These are phyloP conservation scores for Cataglyphis rosenhaueri DNA, from an alignment of 2,888 invertebrate genomes.

Conservation along the genomic window DNA sequence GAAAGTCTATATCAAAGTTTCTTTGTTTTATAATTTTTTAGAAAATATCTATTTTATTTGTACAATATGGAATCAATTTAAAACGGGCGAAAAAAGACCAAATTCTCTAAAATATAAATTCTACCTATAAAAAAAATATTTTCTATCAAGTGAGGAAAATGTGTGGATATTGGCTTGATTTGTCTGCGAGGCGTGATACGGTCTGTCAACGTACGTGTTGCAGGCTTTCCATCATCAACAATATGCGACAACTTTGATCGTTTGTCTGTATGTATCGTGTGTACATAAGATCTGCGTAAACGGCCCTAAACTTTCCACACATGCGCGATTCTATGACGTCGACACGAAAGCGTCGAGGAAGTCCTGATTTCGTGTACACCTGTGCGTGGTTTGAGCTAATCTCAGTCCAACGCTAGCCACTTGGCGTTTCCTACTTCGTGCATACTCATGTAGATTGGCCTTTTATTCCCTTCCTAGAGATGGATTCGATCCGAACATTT, in stretches of 20 bases:
- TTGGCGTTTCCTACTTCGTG: slow-evolving; percentile 79
- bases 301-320: slow-evolving; percentile 28
- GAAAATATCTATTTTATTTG: not conserved
- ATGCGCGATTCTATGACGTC: slow-evolving; percentile 7
- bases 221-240: slow-evolving; percentile 31
- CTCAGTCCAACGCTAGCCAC: slow-evolving; percentile 79
- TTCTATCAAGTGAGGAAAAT: not conserved
- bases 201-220: slow-evolving; percentile 34
- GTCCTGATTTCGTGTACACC: slow-evolving; percentile 72
- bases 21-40: slow-evolving; percentile 14
- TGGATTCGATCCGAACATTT: slow-evolving; percentile 36
- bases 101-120: not conserved
- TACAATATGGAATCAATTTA: not conserved
- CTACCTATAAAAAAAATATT: not conserved
- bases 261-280: not conserved
- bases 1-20: not conserved
- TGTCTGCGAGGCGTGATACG: slow-evolving; percentile 15
- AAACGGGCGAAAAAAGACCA: not conserved
- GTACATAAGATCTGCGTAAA: slow-evolving; percentile 1
- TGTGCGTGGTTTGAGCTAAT: slow-evolving; percentile 74
- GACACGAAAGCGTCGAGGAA: slow-evolving; percentile 68
- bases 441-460: slow-evolving; percentile 67
- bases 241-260: slow-evolving; percentile 37
- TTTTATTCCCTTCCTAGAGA: slow-evolving; percentile 66
- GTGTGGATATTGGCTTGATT: slow-evolving; percentile 11